Base-by-base conservation (phyloP, 2,797 vertebrate species). In the Peromyscus nudipes region DNA sequence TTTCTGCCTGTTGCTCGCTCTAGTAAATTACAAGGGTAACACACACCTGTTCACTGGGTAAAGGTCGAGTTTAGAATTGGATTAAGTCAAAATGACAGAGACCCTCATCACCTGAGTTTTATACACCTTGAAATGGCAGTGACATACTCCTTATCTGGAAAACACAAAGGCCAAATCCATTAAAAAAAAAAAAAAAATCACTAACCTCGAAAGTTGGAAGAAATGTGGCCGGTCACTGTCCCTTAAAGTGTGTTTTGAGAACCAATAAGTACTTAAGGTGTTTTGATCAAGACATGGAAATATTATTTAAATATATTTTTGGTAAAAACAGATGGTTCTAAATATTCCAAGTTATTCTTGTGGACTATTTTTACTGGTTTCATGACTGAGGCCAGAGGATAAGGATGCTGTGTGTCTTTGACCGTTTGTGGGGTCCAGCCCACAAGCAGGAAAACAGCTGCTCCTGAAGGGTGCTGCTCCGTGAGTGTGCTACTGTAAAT, bases 81-180 rank as follows among this genome's bases (percentile, higher is more conserved):
- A 98, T 98, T 97, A 98, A 98, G 97, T 96, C 96, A 98, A 98
- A 98, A 94, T 98, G 95, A 87, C 90, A 96, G 97, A 84, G 27
- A 89, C 92, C 75, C 96, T 97, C 92, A 94, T 94, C 91, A 71
- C 94, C 95, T 97, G 93, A 95, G 73, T 88, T 96, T 97, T 97
- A 73, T 93, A 92, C 81, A 85, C 93, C 96, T 92, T 92, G 95
- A 96, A 98, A 97, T 92, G 96, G n/a, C 96, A 95, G 0, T 46
- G 83, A 0, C 62, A 25, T 77, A 82, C 86, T 75, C 94, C 81
- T 97, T 96, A 4, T 60, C 93, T 91, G 80, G 96, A 90, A 94
- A 82, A 96, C 46, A n/a, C 84, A 95, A 96, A 98, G 93, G 80
- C 92, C 94, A 96, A 84, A 83, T 57, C 86, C 80, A 62, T 91